Evolutionary conservation across 2,113 vertebrate species (phyloP).

Genomic region (Halichoerus grypus): DNA sequence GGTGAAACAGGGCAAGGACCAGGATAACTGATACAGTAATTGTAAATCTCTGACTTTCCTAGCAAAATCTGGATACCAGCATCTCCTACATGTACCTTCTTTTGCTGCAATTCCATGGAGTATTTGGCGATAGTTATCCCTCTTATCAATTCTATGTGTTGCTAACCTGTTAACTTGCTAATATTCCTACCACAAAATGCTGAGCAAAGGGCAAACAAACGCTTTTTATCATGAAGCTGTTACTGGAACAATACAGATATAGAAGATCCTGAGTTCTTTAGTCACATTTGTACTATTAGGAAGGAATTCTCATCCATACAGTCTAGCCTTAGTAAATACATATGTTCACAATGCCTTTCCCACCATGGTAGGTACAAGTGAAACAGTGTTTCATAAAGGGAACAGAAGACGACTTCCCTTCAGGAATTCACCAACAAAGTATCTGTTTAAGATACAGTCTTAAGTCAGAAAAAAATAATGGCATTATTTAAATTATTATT

Average conservation of each 20-base stretch:
- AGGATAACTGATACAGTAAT: neutral
- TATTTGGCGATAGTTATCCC: neutral
- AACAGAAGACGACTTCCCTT: neutral
- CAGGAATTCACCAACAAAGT: neutral
- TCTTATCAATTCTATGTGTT: neutral
- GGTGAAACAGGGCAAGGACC: neutral
- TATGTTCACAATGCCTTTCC: neutral
- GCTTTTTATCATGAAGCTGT: neutral
- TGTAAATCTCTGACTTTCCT: neutral
- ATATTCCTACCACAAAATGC: neutral
- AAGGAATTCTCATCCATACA: neutral
- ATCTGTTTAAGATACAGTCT: neutral
- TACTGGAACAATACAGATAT: neutral
- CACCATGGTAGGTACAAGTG: neutral
- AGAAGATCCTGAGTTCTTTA: neutral
- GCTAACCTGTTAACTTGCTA: slow-evolving; percentile 24
- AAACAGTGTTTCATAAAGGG: neutral
- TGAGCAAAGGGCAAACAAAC: neutral
- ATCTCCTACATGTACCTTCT: neutral
- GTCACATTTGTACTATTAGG: neutral
- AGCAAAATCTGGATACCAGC: neutral
- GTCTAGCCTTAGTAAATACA: neutral
- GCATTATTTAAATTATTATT: neutral
- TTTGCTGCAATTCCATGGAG: neutral
- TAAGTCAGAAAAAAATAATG: neutral